Base-by-base conservation (phyloP, 2,113 vertebrate species). In the Pseudopipra pipra region DNA sequence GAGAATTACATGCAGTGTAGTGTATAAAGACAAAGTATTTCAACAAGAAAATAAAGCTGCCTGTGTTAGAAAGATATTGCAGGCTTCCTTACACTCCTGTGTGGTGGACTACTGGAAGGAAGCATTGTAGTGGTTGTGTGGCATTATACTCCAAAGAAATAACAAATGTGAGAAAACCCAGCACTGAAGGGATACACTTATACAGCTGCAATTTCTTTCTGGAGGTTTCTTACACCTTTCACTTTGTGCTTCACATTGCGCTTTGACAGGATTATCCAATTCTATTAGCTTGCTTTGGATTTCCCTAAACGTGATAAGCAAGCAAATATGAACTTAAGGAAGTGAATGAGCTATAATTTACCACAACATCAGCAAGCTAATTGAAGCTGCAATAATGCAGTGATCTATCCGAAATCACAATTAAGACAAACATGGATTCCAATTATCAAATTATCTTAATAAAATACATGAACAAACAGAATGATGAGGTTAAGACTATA, bases 361-460 rank as follows among this genome's bases (percentile, higher is more conserved):
- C 89, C 67, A 68, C 68, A 95, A 62, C 88, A 95, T 86, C 92
- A 89, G 68, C 90, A 65, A 21, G 14, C 28, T 75, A 95, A 96
- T 89, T 92, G 76, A 37, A 95, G 77, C 74, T 92, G 94, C 80
- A 95, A 74, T 92, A 96, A 95, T 79, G 85, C 80, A 47, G 39
- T 2, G 89, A 95, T 95, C 94, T 84, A 78, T 87, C 52, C 71
- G 84, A 90, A 92, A 86, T 86, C 90, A 89, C 84, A 77, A 93
- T 92, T 92, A 95, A 81, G 56, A 39, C 22, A 91, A 96, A 87
- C 13, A 14, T 1, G 1, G 61, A 65, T 81, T 52, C 65, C 81
- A 91, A 95, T 95, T 85, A 94, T 80, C 88, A 35, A 88, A 94
- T 94, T 92, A 90, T 71, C 90, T 71, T 84, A 78, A 80, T 47